Base-by-base conservation (phyloP, 1,140 invertebrate genomes). In the Drosophila jambulina region DNA sequence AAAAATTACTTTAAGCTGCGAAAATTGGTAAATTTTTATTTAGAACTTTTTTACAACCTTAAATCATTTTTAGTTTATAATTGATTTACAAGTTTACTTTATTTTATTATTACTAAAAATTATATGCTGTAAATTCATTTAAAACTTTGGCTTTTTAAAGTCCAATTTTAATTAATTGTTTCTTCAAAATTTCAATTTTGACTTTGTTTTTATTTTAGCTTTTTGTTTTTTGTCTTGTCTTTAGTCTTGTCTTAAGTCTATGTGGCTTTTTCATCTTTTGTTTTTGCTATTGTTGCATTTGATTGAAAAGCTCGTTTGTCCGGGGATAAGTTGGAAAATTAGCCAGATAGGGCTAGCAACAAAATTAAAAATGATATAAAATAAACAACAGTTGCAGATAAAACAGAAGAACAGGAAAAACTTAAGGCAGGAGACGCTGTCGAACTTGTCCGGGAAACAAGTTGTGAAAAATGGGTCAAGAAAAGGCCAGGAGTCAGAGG, bases 311-410 rank as follows among this genome's bases (percentile, higher is more conserved):
- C 54, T 53, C 32, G 59, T 15, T 59, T 48, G n/a, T n/a, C 56
- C 3, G 12, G 51, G n/a, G n/a, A n/a, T n/a, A n/a, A n/a, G n/a
- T n/a, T n/a, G 38, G 38, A 48, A 12, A 53, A 42, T 45, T 42
- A 59, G 21, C 42, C 48, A 62, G 42, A 42, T 49, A 62, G 56
- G 60, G 60, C 45, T 76, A 48, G 77, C 56, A 71, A 23, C 61
- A 70, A 81, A 80, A 80, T 80, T 81, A 76, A 81, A 81, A 81
- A 82, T 80, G 58, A 82, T 80, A 82, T 72, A 77, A 67, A 76
- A 81, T 70, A 71, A 81, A 81, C 71, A 62, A 42, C 29, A 34
- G 57, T 6, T 8, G 19, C 32, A n/a, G n/a, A n/a, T n/a, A n/a
- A n/a, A n/a, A n/a, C n/a, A n/a, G n/a, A n/a, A n/a, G n/a, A n/a